Base-by-base conservation (phyloP, 2,113 vertebrate species). In the Hypomesus transpacificus region DNA sequence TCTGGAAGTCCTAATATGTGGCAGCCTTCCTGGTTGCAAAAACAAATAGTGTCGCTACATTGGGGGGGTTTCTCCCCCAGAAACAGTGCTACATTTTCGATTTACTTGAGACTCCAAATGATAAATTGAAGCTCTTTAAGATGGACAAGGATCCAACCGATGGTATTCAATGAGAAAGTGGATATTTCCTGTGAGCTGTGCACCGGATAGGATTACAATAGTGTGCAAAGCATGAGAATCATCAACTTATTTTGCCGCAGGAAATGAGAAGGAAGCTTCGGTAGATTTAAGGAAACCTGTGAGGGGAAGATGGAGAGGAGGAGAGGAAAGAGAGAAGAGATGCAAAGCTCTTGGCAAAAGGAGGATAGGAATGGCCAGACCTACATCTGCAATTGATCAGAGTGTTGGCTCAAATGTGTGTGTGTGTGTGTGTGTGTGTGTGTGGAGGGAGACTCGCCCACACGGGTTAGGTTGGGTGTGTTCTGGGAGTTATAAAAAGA, bases 401-500 rank as follows among this genome's bases (percentile, higher is more conserved):
- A 16, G 7, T 66, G 70, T 65, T 87, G 82, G 86, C 85, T 87
- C 82, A 67, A 67, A 31, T 52, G 79, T 70, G 57, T 68, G 61
- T 57, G 53, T 57, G 71, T 13, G 52, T 21, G 53, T 59, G 4
- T 52, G 46, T 66, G 4, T 79, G 14, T 66, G 83, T 26, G 1
- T 53, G 77, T 59, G 86, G 82, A 59, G 87, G 84, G 78, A 70
- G 77, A 34, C 71, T 82, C 82, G 86, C 88, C 91, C 91, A 81
- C 76, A 90, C 82, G 77, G 77, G 79, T 66, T 80, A 72, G 78
- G 76, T 58, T 83, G 79, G 85, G 86, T 60, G 86, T 90, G 84
- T 91, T 69, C 81, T 71, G 75, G 57, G 79, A 72, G 87, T 89
- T 96, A 94, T 93, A 94, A 95, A 95, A 94, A 94, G 92, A 82